Evolutionary conservation across 2,888 invertebrate genomes (phyloP), one percentile per base, ranked within the genome.

Genomic region (Andrena fulva): DNA sequence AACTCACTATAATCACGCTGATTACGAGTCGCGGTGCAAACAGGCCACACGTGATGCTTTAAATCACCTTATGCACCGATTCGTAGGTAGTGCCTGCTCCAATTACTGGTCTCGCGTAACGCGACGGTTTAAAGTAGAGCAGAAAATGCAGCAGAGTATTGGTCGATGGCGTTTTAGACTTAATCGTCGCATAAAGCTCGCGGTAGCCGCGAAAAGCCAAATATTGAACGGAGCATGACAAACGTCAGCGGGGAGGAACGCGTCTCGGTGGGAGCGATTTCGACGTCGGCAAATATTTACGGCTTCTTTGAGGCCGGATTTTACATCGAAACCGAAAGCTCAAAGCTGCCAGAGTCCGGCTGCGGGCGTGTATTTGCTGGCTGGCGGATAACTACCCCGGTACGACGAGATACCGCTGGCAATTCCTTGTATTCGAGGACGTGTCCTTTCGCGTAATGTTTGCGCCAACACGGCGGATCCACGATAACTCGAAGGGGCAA

Each of bases 241-340:
- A 75, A 84, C 67, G 70, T 80, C 68, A 74, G 70, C 59, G 79
- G 63, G 64, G 35, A 73, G 62, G 56, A 56, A 0, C 56, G 42
- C 67, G 48, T 54, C 29, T 75, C 35, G 59, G 29, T 20, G 29
- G 72, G 31, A 80, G 52, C 60, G 62, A 52, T 56, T 68, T 59
- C 70, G 66, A 68, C 60, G 42, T 33, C 60, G 60, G 68, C 68
- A 86, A 87, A 85, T 83, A 80, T 87, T 77, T 66, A 77, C 77
- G 60, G 60, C 42, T 62, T 64, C 71, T 63, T 74, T 75, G 63
- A 62, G 72, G 24, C 63, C n/a, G 31, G 52, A 67, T 75, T 67
- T 79, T 60, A 64, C 66, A 67, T 59, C 54, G 66, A 27, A 54
- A 48, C 50, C 50, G 62, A 64, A 59, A 59, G 64, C 70, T 74